These are phyloP conservation scores for Euura saliciscinereae DNA, from an alignment of 1,140 invertebrate species.

Conservation along the genomic window DNA sequence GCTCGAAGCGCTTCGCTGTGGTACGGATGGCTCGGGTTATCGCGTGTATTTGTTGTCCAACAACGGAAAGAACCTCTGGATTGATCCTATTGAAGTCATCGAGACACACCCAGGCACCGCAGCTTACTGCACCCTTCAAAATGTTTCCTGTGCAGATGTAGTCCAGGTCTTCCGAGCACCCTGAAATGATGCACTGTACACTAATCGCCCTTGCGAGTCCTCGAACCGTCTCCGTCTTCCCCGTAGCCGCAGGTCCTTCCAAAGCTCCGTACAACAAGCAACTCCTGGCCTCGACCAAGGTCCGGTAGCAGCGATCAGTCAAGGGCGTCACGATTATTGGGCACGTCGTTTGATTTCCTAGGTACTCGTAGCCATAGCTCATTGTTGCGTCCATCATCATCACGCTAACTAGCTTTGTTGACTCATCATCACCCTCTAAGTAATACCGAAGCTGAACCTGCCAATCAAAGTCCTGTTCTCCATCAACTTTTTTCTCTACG, in stretches of 20 bases:
- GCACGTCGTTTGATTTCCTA: constrained; percentile 79
- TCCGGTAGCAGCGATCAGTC: constrained; percentile 92
- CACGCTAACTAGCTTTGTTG: constrained; percentile 63
- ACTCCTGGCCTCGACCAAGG: constrained; percentile 78
- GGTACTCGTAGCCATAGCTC: constrained; percentile 83
- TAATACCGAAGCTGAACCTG: constrained; percentile 88
- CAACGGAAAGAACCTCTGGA: constrained; percentile 60
- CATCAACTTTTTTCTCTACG: constrained; percentile 54
- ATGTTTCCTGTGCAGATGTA: constrained; percentile 67
- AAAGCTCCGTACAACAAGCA: constrained; percentile 69
- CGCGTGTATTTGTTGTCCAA: constrained; percentile 62
- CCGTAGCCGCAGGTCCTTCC: constrained; percentile 69
- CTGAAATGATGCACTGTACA: constrained; percentile 70
- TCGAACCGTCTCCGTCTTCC: constrained; percentile 76
- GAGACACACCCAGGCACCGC: constrained; percentile 74
- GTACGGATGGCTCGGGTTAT: constrained; percentile 61
- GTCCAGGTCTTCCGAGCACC: constrained; percentile 69
- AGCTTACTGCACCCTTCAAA: constrained; percentile 68
- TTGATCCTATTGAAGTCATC: constrained; percentile 74
- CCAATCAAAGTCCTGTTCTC: constrained; percentile 85
- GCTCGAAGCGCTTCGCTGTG: constrained; percentile 59
- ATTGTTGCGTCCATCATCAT: constrained; percentile 79
- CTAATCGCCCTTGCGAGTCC: constrained; percentile 71
- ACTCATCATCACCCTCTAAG: constrained; percentile 72
- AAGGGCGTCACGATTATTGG: constrained; percentile 85